Evolutionary conservation across 2,113 vertebrate genomes (phyloP).

Genomic region (Cyanoderma ruficeps): DNA sequence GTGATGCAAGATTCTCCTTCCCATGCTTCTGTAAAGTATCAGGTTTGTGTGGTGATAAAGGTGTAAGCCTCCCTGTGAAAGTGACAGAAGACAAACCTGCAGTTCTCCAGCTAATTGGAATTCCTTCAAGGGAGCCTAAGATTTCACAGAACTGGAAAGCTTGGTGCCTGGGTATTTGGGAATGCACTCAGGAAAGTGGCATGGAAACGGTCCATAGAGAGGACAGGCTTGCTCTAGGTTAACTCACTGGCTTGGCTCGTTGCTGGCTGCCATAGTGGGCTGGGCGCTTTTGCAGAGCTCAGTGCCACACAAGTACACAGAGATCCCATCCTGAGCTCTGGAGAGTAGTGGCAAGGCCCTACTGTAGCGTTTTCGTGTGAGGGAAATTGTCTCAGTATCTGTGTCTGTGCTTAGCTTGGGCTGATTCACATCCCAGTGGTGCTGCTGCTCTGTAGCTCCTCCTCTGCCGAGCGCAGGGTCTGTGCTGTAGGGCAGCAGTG

Average conservation of each 20-base stretch:
- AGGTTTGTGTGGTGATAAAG: not conserved
- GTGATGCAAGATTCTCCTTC: not conserved
- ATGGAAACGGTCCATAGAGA: accelerated
- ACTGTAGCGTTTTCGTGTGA: accelerated
- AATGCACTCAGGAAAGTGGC: not conserved
- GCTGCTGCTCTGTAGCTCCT: not conserved
- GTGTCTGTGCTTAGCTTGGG: not conserved
- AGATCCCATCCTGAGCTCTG: not conserved
- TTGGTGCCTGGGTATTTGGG: not conserved
- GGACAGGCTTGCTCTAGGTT: not conserved
- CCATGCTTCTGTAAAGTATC: not conserved
- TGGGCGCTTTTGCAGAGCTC: not conserved
- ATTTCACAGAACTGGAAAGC: not conserved
- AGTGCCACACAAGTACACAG: not conserved
- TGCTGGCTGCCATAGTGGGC: not conserved
- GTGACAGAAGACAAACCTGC: not conserved
- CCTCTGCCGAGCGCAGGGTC: not conserved
- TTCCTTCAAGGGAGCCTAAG: not conserved
- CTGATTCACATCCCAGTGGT: not conserved
- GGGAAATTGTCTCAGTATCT: not conserved
- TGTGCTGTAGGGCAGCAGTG: not conserved
- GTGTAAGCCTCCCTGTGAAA: not conserved
- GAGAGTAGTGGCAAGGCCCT: not conserved
- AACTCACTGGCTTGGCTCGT: not conserved
- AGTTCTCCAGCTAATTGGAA: not conserved